phyloP scores from a whole-genome alignment of 2,797 vertebrate species.

The Bradypodion ventrale region DNA sequence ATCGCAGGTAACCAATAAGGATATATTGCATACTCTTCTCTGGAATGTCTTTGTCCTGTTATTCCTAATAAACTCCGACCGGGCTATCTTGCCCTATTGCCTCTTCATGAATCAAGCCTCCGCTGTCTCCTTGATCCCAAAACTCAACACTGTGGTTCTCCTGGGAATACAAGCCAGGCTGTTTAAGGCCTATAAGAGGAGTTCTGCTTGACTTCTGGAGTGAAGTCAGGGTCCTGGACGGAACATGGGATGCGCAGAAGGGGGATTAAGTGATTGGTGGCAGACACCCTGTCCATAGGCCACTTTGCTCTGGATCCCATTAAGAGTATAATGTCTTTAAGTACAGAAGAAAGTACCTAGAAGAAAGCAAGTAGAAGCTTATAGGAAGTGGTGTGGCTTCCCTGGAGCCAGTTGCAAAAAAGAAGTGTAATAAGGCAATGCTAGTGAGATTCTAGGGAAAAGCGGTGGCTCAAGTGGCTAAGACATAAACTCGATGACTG shows the following conservation, averaged over 20 bases:
- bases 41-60: too few species aligned
- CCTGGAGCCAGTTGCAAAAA: not conserved
- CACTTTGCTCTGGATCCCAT: constrained; percentile 73
- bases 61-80: too few species aligned
- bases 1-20: too few species aligned
- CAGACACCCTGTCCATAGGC: constrained; percentile 70
- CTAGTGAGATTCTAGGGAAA: not conserved
- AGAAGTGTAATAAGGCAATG: not conserved
- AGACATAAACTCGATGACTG: too few species aligned
- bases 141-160: not conserved
- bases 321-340: constrained; percentile 70
- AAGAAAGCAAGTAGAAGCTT: not conserved
- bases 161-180: not conserved
- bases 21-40: too few species aligned
- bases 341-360: not conserved
- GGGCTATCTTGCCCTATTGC: too few species aligned
- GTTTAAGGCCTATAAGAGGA: not conserved
- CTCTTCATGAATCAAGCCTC: too few species aligned
- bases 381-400: not conserved
- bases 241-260: not conserved
- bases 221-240: not conserved
- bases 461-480: too few species aligned
- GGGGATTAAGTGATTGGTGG: not conserved
- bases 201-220: not conserved
- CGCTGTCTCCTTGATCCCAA: too few species aligned